These are phyloP conservation scores for Drosophila macrospina DNA, from an alignment of 2,888 invertebrate species.

Conservation along the genomic window DNA sequence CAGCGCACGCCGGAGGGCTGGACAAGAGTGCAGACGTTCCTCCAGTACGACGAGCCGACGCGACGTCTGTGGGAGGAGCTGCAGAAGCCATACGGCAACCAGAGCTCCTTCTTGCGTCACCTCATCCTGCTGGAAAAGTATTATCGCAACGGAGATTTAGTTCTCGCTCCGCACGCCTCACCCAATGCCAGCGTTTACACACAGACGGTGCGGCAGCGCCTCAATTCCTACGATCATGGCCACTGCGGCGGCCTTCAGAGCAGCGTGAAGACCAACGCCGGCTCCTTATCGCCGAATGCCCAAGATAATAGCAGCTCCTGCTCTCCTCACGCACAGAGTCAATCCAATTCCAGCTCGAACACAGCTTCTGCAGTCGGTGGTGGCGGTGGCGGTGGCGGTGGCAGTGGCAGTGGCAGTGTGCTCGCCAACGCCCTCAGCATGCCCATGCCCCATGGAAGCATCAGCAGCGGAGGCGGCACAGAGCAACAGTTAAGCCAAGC, in stretches of 20 bases:
- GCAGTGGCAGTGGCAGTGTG: conserved; percentile 25
- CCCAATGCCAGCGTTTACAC: conserved; percentile 92
- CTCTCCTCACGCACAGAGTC: neutral
- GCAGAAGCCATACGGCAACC: conserved; percentile 94
- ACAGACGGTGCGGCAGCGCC: conserved; percentile 91
- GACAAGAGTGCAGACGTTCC: conserved; percentile 92
- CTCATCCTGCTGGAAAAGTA: conserved; percentile 93
- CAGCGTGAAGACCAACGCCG: conserved; percentile 13
- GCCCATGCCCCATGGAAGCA: conserved; percentile 7
- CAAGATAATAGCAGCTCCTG: conserved; percentile 4
- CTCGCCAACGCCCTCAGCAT: conserved; percentile 39
- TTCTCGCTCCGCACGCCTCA: conserved; percentile 90
- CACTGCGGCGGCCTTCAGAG: conserved; percentile 77
- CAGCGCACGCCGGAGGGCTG: conserved; percentile 92
- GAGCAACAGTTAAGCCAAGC: conserved; percentile 14
- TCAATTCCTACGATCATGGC: conserved; percentile 91
- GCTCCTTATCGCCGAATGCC: conserved; percentile 1
- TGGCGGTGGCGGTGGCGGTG: conserved; percentile 19
- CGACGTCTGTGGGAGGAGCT: conserved; percentile 92
- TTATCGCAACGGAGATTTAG: conserved; percentile 92
- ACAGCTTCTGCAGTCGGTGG: neutral
- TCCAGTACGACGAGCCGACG: conserved; percentile 94
- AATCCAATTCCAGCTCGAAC: neutral
- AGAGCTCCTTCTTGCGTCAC: conserved; percentile 93
- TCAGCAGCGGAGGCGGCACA: conserved; percentile 16